phyloP scores from a whole-genome alignment of 2,888 invertebrate species.

The Perizoma flavofasciatum region DNA sequence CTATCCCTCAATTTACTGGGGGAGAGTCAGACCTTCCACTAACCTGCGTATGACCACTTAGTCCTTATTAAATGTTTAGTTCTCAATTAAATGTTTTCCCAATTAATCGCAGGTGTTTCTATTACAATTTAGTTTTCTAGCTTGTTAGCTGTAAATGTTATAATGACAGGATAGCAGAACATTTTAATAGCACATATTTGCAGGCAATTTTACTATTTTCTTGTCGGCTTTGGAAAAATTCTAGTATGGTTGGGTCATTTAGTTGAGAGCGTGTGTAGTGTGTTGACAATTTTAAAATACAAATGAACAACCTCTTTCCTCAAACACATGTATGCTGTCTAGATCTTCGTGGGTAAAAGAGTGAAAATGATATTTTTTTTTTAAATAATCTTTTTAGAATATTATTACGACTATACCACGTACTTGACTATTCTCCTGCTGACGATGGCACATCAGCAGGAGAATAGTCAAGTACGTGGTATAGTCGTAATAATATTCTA shows the following conservation, averaged over 20 bases:
- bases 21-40: conserved; percentile 1
- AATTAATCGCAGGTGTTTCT: conserved; percentile 31
- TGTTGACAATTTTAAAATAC: too few species aligned
- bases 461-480: too few species aligned
- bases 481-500: too few species aligned
- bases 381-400: too few species aligned
- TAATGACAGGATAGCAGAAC: conserved; percentile 37
- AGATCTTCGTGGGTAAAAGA: too few species aligned
- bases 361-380: too few species aligned
- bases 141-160: conserved; percentile 26
- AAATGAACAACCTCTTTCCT: too few species aligned
- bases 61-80: conserved; percentile 7
- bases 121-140: conserved; percentile 33
- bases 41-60: conserved; percentile 9
- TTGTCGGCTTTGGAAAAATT: conserved; percentile 5
- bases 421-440: too few species aligned
- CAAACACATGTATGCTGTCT: too few species aligned
- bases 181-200: conserved; percentile 32
- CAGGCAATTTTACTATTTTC: conserved; percentile 27
- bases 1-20: neutral
- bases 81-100: conserved; percentile 18
- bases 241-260: neutral
- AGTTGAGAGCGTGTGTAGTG: too few species aligned
- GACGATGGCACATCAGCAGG: too few species aligned
- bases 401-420: too few species aligned